Percentiles rank a stretch among this genome's conserved stretches.
These are phyloP conservation scores for Nebria salina DNA, from an alignment of 2,888 invertebrate species.

Conservation along the genomic window DNA sequence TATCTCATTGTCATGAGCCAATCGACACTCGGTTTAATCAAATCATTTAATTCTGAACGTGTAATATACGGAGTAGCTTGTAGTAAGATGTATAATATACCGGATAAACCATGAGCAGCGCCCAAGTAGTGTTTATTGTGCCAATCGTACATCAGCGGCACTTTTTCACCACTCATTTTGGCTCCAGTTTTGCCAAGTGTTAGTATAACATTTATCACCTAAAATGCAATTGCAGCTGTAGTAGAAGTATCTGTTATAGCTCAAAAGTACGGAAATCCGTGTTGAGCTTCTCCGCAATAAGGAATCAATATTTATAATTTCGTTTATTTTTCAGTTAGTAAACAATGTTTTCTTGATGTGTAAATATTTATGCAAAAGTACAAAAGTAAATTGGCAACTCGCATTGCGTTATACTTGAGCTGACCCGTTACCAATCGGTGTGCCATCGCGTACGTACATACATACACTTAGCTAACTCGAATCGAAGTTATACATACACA, in stretches of 20 bases:
- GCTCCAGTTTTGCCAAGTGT: conserved; percentile 73
- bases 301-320: too few species aligned
- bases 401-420: too few species aligned
- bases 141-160: conserved; percentile 86
- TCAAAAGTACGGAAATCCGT: too few species aligned
- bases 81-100: conserved; percentile 84
- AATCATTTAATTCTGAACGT: conserved; percentile 66
- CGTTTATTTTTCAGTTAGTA: too few species aligned
- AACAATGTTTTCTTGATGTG: too few species aligned
- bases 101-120: conserved; percentile 89
- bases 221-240: conserved; percentile 48
- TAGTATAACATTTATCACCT: conserved; percentile 73
- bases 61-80: conserved; percentile 73
- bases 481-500: too few species aligned
- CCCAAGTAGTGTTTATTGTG: conserved; percentile 88
- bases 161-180: conserved; percentile 64
- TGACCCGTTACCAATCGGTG: too few species aligned
- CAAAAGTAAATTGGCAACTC: too few species aligned
- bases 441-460: too few species aligned
- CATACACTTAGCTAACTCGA: too few species aligned
- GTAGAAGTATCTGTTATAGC: not conserved
- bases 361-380: too few species aligned
- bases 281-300: too few species aligned
- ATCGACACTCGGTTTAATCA: conserved; percentile 73
- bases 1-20: conserved; percentile 70